Percentiles rank a stretch among this genome's conserved stretches.
Conservation (phyloP, 30 jellyfish, hydroid and myxozoan species). For the Euphysa ruthae region DNA sequence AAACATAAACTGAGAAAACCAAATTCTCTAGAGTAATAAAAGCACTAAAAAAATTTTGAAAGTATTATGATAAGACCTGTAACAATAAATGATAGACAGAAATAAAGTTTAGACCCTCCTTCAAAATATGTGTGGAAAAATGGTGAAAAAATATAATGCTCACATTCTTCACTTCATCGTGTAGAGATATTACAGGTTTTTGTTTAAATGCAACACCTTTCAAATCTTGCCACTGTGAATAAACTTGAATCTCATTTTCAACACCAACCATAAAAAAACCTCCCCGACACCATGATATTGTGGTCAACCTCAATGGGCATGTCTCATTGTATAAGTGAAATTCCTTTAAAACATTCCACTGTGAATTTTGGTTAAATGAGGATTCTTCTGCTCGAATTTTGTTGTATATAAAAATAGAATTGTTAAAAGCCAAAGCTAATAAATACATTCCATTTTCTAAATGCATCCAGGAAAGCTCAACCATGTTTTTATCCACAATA, state of each 20-base stretch:
- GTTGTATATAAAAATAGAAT: conserved; percentile 30
- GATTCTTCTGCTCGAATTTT: neutral
- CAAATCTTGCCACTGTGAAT: conserved; percentile 90
- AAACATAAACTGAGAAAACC: no score
- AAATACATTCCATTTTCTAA: conserved; percentile 78
- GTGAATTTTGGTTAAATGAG: conserved; percentile 18
- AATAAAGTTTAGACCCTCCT: neutral
- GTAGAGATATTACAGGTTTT: neutral
- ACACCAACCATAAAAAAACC: conserved; percentile 93
- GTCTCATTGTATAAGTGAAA: conserved; percentile 31
- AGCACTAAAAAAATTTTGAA: neutral
- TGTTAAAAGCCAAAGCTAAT: conserved; percentile 67
- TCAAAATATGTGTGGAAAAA: no score
- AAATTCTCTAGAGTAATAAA: neutral
- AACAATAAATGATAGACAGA: neutral
- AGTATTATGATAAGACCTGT: neutral
- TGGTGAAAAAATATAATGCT: no score
- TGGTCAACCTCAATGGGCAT: conserved; percentile 41
- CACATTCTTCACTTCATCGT: conserved; percentile 3
- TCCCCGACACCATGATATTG: conserved; percentile 91
- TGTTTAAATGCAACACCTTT: neutral
- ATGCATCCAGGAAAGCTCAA: conserved; percentile 84
- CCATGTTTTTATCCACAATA: conserved; percentile 14
- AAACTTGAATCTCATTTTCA: conserved; percentile 83
- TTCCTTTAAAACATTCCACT: conserved; percentile 57